Conservation (phyloP, 2,113 vertebrate species). For the Nothocercus julius region DNA sequence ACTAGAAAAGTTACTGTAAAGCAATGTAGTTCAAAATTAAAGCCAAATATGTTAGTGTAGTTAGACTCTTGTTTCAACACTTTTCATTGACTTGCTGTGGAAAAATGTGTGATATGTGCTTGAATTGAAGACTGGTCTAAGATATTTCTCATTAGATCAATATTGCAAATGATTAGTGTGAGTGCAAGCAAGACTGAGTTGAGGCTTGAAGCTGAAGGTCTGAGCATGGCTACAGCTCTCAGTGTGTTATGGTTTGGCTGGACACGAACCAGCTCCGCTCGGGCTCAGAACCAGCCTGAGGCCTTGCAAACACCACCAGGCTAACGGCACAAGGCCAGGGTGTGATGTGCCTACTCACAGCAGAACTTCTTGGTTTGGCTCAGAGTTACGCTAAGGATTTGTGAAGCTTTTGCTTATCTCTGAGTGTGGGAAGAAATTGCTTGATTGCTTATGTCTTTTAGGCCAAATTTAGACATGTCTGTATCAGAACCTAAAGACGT, state of each 20-base stretch:
- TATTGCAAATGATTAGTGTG: neutral
- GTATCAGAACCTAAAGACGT: neutral
- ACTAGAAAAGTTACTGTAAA: neutral
- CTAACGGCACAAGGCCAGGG: constrained; percentile 7
- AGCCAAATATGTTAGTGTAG: neutral
- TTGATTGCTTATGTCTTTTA: neutral
- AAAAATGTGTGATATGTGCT: neutral
- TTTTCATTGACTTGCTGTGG: neutral
- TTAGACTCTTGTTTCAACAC: neutral
- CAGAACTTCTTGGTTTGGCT: constrained; percentile 45
- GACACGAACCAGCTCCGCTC: neutral
- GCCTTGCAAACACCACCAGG: neutral
- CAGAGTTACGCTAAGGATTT: constrained; percentile 14
- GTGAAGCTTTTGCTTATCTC: constrained; percentile 41
- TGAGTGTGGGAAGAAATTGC: neutral
- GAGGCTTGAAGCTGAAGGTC: neutral
- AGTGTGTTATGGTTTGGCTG: neutral
- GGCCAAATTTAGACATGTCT: constrained; percentile 9
- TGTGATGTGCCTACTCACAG: neutral
- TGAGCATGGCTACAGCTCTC: neutral
- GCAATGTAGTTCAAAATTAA: neutral
- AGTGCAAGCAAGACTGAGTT: neutral
- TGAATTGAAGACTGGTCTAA: neutral
- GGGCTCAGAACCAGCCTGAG: neutral
- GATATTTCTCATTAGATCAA: neutral